A percentile compares a stretch with the other conserved stretches of the same genome.
These are phyloP conservation scores for Heterohyrax brucei DNA, from an alignment of 2,797 vertebrate genomes.

Conservation along the genomic window DNA sequence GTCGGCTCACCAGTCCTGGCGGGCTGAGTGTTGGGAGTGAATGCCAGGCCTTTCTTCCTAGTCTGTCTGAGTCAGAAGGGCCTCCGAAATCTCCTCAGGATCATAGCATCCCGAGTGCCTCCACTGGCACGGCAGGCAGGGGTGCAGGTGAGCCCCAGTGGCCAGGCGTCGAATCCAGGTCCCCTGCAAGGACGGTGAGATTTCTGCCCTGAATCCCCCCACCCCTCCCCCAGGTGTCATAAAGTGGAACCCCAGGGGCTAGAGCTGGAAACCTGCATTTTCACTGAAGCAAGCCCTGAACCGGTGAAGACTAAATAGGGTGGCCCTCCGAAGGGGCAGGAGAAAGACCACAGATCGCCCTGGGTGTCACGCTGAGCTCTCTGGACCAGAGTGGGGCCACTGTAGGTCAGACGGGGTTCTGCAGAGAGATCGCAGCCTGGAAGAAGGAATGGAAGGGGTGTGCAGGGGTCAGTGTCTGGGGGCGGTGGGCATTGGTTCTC, in stretches of 20 bases:
- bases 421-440: not conserved
- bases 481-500: not conserved
- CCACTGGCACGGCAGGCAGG: not conserved
- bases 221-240: not conserved
- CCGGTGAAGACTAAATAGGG: not conserved
- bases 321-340: not conserved
- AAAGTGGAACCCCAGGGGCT: not conserved
- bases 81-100: not conserved
- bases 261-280: not conserved
- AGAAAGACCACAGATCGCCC: not conserved
- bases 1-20: too few species aligned
- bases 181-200: not conserved
- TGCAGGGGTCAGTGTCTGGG: not conserved
- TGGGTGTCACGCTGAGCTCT: not conserved
- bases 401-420: not conserved
- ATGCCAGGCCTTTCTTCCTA: not conserved
- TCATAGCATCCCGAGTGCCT: not conserved
- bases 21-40: not conserved
- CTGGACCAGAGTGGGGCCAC: not conserved
- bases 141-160: not conserved
- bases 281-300: conserved; percentile 39
- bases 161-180: not conserved
- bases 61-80: not conserved
- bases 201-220: not conserved
- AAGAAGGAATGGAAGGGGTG: not conserved